These are phyloP conservation scores for Porites lobata DNA, from an alignment of 92 coral and sea anemone genomes.

Conservation along the genomic window DNA sequence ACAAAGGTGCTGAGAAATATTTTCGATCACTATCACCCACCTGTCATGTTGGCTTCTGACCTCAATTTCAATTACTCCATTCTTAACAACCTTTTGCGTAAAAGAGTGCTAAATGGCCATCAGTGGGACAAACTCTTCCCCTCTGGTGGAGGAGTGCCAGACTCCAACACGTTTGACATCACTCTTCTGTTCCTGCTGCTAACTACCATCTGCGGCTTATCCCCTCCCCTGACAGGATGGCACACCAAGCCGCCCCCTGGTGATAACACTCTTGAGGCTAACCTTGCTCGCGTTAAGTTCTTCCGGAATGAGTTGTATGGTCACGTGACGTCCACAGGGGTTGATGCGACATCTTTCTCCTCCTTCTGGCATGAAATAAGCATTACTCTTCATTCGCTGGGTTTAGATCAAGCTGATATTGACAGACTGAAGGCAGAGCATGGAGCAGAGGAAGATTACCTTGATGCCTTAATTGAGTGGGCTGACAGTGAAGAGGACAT, in stretches of 20 bases:
- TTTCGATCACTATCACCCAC: not conserved
- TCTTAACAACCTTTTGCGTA: not conserved
- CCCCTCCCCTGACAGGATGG: slow-evolving; percentile 47
- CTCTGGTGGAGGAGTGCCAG: slow-evolving; percentile 50
- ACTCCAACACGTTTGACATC: slow-evolving; percentile 62
- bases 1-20: slow-evolving; percentile 10
- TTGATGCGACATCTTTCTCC: slow-evolving; percentile 39
- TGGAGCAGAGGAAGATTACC: slow-evolving; percentile 14
- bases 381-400: slow-evolving; percentile 57
- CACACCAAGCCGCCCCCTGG: slow-evolving; percentile 43
- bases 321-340: slow-evolving; percentile 34
- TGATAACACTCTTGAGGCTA: slow-evolving; percentile 57
- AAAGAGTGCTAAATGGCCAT: slow-evolving; percentile 35
- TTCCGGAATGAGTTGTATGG: slow-evolving; percentile 62
- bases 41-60: slow-evolving; percentile 1
- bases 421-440: slow-evolving; percentile 31
- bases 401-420: slow-evolving; percentile 56
- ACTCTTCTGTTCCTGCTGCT: slow-evolving; percentile 69
- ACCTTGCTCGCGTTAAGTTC: slow-evolving; percentile 62
- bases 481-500: slow-evolving; percentile 24
- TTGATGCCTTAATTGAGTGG: slow-evolving; percentile 8
- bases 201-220: slow-evolving; percentile 63
- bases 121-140: slow-evolving; percentile 76
- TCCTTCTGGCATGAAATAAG: slow-evolving; percentile 66
- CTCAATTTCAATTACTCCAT: not conserved